phyloP scores from a whole-genome alignment of 2,113 vertebrate genomes.

The Hemicordylus capensis region DNA sequence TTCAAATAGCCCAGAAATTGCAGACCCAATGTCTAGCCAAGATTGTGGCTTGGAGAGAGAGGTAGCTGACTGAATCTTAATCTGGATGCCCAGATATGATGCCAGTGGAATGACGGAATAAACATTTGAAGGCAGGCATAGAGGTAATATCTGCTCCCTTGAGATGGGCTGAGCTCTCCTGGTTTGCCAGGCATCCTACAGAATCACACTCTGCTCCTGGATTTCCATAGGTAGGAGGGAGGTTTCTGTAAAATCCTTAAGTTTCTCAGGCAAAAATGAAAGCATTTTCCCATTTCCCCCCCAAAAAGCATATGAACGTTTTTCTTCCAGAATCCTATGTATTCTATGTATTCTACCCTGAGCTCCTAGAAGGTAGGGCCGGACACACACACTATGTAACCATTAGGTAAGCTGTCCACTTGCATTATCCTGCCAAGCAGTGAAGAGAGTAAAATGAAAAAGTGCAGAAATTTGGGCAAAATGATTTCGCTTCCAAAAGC shows the following conservation, averaged over 20 bases:
- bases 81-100: background rate
- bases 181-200: accelerated
- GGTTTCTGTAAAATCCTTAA: background rate
- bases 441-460: background rate
- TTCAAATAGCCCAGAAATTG: background rate
- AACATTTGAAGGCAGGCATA: background rate
- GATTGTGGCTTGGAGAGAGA: background rate
- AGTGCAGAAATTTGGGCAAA: too few relatives aligned
- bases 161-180: background rate
- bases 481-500: too few relatives aligned
- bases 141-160: background rate
- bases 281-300: background rate
- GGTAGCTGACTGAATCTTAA: background rate
- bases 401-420: background rate
- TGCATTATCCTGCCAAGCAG: background rate
- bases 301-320: background rate
- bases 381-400: background rate
- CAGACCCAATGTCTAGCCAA: slow-evolving; percentile 11
- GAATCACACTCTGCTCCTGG: background rate
- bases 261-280: background rate
- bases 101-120: background rate
- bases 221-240: background rate
- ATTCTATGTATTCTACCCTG: background rate
- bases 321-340: background rate
- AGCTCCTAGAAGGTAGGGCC: background rate